Base-by-base conservation (phyloP, 2,888 invertebrate genomes). In the Clusia tigrina region DNA sequence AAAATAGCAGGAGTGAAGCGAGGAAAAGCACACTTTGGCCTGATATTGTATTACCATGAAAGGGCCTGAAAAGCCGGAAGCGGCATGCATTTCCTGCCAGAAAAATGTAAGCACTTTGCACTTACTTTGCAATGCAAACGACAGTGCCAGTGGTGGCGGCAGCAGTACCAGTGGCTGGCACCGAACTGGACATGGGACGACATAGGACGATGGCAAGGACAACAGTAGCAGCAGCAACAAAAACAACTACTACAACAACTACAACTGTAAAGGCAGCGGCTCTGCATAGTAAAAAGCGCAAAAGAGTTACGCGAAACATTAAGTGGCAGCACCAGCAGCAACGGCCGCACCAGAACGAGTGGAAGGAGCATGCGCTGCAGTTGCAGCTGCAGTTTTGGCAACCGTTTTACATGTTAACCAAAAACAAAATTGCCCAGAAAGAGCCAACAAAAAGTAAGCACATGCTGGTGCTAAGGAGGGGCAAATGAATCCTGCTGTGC, bases 1-100 rank as follows among this genome's bases (percentile, higher is more conserved):
- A n/a, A n/a, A n/a, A 37, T 37, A 37, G 37, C 37, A 15, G 15
- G 37, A 37, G 9, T 37, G n/a, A 18, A 48, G 5, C 20, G 9
- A 10, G 5, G 3, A 20, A 52, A 52, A 52, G 12, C 52, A 9
- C 52, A 52, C 6, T 52, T 52, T 52, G 24, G 52, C 52, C 17
- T 52, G 52, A 52, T 52, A 52, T 52, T 37, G 9, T 37, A 9
- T 10, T 42, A n/a, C n/a, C 42, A 37, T 17, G 37, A 18, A 25
- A 37, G 66, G 66, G 68, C 67, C 69, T 68, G 71, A 74, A 72
- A 74, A 73, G 70, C 71, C 70, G 74, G 72, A 77, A 74, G 73
- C 70, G 68, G 74, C 74, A 72, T 77, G 77, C 75, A 78, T 77
- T 78, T 78, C 73, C 73, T 78, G 78, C 74, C 79, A 78, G 71